Conservation (phyloP, 35 echinoderm and acorn worm species). For the Apostichopus japonicus region DNA sequence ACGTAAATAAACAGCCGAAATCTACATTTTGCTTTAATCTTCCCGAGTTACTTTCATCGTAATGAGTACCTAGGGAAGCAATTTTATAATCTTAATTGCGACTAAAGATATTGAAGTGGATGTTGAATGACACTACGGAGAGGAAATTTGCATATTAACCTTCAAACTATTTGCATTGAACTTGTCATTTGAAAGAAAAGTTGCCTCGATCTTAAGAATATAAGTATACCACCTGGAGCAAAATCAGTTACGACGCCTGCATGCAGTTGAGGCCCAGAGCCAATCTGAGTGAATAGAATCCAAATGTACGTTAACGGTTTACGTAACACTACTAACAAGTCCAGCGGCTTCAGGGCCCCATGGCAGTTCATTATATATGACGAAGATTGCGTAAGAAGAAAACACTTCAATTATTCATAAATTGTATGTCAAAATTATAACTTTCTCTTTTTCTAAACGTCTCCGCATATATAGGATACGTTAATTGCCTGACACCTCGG, state of each 20-base stretch:
- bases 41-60: neutral
- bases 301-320: no score
- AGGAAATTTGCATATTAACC: slow-evolving; percentile 4
- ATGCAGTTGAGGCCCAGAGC: no score
- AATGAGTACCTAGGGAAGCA: neutral
- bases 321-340: no score
- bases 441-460: no score
- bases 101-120: neutral
- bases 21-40: neutral
- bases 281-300: no score
- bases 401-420: no score
- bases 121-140: neutral
- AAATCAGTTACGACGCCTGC: neutral
- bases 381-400: no score
- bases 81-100: neutral
- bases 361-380: no score
- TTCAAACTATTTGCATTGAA: neutral
- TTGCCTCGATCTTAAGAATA: neutral
- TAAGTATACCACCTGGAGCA: neutral
- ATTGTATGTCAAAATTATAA: no score
- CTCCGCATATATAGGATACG: no score
- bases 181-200: neutral
- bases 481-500: no score
- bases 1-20: neutral
- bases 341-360: no score